Percentiles rank a stretch among this genome's conserved stretches.
Evolutionary conservation across 2,888 invertebrate species (phyloP).

Genomic region (Timema cristinae): DNA sequence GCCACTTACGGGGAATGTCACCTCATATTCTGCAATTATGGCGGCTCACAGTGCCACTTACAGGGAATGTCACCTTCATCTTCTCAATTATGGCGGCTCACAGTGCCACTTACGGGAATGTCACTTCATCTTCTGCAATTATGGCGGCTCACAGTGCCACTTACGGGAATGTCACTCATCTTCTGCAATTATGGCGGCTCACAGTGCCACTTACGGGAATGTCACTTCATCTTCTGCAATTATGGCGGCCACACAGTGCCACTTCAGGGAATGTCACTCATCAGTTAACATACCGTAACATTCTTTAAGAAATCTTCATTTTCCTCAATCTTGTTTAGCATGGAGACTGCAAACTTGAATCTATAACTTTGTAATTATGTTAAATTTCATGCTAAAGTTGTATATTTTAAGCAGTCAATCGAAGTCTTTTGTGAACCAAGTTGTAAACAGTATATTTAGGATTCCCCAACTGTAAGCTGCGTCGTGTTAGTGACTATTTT

Average conservation of each 20-base stretch:
- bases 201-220: too few relatives aligned
- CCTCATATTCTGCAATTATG: constrained; percentile 5
- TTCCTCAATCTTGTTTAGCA: constrained; percentile 10
- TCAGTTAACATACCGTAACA: neutral
- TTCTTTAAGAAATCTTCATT: neutral
- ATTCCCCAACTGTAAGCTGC: neutral
- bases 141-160: neutral
- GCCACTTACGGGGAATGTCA: too few relatives aligned
- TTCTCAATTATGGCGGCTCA: too few relatives aligned
- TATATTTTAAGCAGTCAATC: neutral
- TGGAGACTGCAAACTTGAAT: neutral
- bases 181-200: too few relatives aligned
- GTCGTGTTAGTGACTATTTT: neutral
- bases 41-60: neutral
- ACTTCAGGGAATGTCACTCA: neutral
- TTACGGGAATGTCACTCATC: neutral
- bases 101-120: too few relatives aligned
- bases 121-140: neutral
- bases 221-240: constrained; percentile 5
- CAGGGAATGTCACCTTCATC: too few relatives aligned
- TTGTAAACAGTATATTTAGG: neutral
- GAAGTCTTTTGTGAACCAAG: neutral
- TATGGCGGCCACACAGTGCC: neutral
- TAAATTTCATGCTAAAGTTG: constrained; percentile 2
- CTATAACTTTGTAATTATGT: neutral